These are phyloP conservation scores for Manacus vitellinus DNA, from an alignment of 2,113 vertebrate genomes.

Conservation along the genomic window DNA sequence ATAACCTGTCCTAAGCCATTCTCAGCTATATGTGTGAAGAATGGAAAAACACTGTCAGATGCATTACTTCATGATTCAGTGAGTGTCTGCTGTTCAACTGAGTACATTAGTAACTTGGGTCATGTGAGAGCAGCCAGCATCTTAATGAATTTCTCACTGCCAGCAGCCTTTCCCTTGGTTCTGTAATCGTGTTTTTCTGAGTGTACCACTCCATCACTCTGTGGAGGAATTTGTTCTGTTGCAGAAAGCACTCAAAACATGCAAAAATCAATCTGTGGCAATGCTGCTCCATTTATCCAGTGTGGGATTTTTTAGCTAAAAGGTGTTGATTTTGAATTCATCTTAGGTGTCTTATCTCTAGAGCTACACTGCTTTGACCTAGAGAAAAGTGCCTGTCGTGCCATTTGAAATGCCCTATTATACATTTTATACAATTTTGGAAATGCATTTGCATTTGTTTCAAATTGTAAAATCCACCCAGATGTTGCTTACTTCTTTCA, in stretches of 20 bases:
- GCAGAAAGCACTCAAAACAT: not conserved
- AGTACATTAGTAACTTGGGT: conserved; percentile 62
- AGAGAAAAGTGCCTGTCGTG: not conserved
- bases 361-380: not conserved
- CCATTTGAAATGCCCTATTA: conserved; percentile 54
- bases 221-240: not conserved
- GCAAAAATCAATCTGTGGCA: not conserved
- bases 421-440: conserved; percentile 55
- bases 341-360: not conserved
- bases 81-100: conserved; percentile 72
- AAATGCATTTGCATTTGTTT: conserved; percentile 76
- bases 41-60: conserved; percentile 80
- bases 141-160: conserved; percentile 63
- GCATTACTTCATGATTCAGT: conserved; percentile 71
- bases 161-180: conserved; percentile 23
- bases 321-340: not conserved
- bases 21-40: conserved; percentile 66
- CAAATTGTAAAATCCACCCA: conserved; percentile 75
- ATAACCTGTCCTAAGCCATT: conserved; percentile 78
- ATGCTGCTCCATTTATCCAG: not conserved
- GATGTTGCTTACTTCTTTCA: conserved; percentile 74
- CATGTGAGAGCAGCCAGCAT: conserved; percentile 54
- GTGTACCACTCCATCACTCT: not conserved
- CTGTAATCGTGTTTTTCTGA: conserved; percentile 9
- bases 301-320: not conserved